Conservation (phyloP, 2,888 invertebrate species). For the Acleris sparsana region DNA sequence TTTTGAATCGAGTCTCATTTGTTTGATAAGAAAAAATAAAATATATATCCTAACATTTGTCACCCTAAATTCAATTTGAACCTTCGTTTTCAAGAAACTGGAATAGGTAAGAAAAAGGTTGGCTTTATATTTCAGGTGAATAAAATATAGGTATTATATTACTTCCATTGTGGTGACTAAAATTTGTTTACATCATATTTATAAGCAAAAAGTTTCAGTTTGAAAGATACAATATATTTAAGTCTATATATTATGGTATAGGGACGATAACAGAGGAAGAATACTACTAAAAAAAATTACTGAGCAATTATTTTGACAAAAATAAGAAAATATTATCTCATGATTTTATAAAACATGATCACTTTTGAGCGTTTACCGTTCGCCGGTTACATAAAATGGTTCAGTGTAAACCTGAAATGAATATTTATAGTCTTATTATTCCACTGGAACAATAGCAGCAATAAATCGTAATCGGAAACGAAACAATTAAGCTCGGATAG, state of each 20-base stretch:
- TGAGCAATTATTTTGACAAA: no score
- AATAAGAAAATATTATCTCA: no score
- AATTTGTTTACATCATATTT: no score
- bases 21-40: slow-evolving; percentile 9
- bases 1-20: slow-evolving; percentile 2
- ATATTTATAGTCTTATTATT: slow-evolving; percentile 14
- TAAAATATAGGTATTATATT: neutral
- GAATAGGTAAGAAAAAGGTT: slow-evolving; percentile 19
- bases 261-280: no score
- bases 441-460: slow-evolving; percentile 19
- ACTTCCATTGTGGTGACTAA: no score
- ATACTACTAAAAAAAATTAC: no score
- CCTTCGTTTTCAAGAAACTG: slow-evolving; percentile 5
- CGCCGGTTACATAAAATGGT: no score
- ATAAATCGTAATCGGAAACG: slow-evolving; percentile 62
- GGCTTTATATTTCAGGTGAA: slow-evolving; percentile 9
- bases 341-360: no score
- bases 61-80: slow-evolving; percentile 16
- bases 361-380: no score
- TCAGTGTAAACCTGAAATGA: slow-evolving; percentile 2
- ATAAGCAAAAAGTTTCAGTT: no score
- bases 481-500: slow-evolving; percentile 64
- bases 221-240: no score
- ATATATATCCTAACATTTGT: slow-evolving; percentile 15
- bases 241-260: no score